Conservation (phyloP, 23 tunicate species). For the Halocynthia roretzi region DNA sequence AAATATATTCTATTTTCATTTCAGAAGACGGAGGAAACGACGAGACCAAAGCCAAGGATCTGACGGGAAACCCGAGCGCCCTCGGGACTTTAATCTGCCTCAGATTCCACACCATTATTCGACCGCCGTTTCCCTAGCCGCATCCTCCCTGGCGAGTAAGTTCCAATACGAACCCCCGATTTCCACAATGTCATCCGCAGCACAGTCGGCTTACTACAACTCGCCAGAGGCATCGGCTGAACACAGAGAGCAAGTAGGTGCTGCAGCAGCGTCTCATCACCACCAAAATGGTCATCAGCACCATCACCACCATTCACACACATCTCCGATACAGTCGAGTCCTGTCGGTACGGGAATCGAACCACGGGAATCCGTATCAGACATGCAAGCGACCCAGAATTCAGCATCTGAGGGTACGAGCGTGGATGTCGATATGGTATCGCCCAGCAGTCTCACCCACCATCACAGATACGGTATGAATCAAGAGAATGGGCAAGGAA, state of each 20-base stretch:
- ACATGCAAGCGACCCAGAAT: constrained; percentile 1
- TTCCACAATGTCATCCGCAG: constrained; percentile 24
- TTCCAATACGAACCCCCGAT: constrained; percentile 33
- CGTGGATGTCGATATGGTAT: constrained; percentile 2
- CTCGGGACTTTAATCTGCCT: constrained; percentile 92
- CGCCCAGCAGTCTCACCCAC: constrained; percentile 4
- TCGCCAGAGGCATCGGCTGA: constrained; percentile 7
- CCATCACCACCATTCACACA: constrained; percentile 22
- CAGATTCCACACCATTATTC: constrained; percentile 91
- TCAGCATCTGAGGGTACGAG: constrained; percentile 19
- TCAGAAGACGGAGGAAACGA: constrained; percentile 46
- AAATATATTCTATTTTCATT: background rate
- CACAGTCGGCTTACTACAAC: constrained; percentile 11
- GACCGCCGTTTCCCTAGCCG: constrained; percentile 83
- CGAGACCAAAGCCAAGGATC: constrained; percentile 57
- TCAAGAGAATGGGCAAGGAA: constrained; percentile 5
- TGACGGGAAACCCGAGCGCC: constrained; percentile 70
- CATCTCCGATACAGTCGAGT: constrained; percentile 25
- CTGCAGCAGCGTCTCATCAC: constrained; percentile 27
- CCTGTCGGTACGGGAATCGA: constrained; percentile 8
- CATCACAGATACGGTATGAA: constrained; percentile 24
- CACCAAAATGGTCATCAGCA: constrained; percentile 31
- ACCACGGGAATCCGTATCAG: background rate
- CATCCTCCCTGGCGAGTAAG: constrained; percentile 70
- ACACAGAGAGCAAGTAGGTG: background rate